A percentile compares a stretch with the other conserved stretches of the same genome.
These are phyloP conservation scores for Hybos culiciformis DNA, from an alignment of 2,888 invertebrate genomes.

Conservation along the genomic window DNA sequence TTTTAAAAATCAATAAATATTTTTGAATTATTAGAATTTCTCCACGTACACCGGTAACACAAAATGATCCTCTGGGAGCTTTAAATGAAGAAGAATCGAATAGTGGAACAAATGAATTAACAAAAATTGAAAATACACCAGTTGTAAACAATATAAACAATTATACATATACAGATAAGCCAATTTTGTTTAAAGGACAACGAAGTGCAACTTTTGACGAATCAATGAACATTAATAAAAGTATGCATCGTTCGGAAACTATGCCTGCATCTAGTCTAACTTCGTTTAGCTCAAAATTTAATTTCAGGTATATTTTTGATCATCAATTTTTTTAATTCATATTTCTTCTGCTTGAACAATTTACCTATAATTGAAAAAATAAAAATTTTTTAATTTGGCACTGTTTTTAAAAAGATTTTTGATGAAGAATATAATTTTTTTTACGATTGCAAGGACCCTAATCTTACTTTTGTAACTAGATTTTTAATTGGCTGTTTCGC, in stretches of 20 bases:
- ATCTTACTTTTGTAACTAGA: no score
- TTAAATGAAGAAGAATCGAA: slow-evolving; percentile 38
- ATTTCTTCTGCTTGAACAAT: neutral
- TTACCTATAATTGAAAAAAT: neutral
- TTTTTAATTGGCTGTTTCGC: no score
- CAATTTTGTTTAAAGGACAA: slow-evolving; percentile 49
- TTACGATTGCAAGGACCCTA: no score
- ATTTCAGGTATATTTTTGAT: slow-evolving; percentile 63
- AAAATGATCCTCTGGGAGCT: slow-evolving; percentile 85
- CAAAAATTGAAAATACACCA: slow-evolving; percentile 14
- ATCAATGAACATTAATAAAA: slow-evolving; percentile 34
- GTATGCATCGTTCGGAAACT: slow-evolving; percentile 58
- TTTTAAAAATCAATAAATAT: slow-evolving; percentile 6
- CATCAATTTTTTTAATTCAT: neutral
- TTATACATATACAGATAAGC: slow-evolving; percentile 46
- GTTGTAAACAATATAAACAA: slow-evolving; percentile 24
- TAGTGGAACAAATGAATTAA: slow-evolving; percentile 16
- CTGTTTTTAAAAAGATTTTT: no score
- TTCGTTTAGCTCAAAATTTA: slow-evolving; percentile 73
- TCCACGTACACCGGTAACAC: slow-evolving; percentile 72
- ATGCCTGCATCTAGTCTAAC: slow-evolving; percentile 59
- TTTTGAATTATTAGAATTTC: slow-evolving; percentile 40
- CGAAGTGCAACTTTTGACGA: slow-evolving; percentile 47
- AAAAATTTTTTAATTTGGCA: slow-evolving; percentile 7
- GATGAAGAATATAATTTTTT: no score